Percentiles rank a stretch among this genome's conserved stretches.
phyloP scores from a whole-genome alignment of 30 jellyfish, hydroid and myxozoan species.

The Hydractinia symbiolongicarpus region DNA sequence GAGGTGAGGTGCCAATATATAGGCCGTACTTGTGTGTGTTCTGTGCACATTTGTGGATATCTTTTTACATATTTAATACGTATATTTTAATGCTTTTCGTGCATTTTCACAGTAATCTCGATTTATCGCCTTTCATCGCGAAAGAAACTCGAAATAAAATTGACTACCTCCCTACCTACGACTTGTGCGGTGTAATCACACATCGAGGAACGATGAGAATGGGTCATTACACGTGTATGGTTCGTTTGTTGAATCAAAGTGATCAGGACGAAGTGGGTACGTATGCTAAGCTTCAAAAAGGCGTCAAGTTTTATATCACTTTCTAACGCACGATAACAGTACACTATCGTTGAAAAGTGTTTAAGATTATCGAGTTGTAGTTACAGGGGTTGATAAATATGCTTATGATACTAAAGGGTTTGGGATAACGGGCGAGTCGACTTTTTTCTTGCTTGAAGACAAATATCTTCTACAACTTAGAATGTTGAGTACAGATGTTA shows the following conservation, averaged over 20 bases:
- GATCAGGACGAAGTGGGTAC: conserved; percentile 80
- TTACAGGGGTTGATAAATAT: too few relatives aligned
- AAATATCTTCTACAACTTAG: too few relatives aligned
- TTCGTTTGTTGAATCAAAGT: conserved; percentile 42
- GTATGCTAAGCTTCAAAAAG: background rate
- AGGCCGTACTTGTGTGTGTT: too few relatives aligned
- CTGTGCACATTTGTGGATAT: background rate
- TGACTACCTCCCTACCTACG: conserved; percentile 50
- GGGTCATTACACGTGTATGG: conserved; percentile 96
- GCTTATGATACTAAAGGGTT: too few relatives aligned
- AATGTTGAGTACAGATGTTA: too few relatives aligned
- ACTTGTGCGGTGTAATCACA: conserved; percentile 77
- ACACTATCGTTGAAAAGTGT: too few relatives aligned
- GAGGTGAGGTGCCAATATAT: conserved; percentile 30
- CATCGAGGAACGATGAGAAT: conserved; percentile 87
- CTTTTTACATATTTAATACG: background rate
- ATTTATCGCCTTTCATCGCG: conserved; percentile 54
- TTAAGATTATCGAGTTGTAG: too few relatives aligned
- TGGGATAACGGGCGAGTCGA: too few relatives aligned
- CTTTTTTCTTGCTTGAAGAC: too few relatives aligned
- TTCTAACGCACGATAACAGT: too few relatives aligned
- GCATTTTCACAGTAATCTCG: conserved; percentile 54
- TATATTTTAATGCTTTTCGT: background rate
- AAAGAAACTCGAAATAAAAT: conserved; percentile 49
- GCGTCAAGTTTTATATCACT: too few relatives aligned